Evolutionary conservation across 2,797 vertebrate species (phyloP).

Genomic region (Mormyrus hasselquistii): DNA sequence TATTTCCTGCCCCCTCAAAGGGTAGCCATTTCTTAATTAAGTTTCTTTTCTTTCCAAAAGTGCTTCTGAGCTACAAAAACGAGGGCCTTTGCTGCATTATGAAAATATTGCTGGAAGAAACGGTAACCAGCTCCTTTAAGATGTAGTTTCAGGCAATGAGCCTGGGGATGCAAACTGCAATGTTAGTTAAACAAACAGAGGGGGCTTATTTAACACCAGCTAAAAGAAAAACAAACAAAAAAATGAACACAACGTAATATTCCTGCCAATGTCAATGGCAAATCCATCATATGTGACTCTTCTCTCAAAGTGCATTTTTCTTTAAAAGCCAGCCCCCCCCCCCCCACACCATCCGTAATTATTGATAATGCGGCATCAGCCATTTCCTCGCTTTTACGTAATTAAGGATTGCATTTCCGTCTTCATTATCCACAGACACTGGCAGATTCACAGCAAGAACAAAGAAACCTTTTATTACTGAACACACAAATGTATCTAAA

Average conservation of each 20-base stretch:
- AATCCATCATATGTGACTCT: slow-evolving; percentile 23
- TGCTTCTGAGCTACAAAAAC: background rate
- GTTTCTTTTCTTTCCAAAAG: background rate
- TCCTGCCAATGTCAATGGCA: slow-evolving; percentile 24
- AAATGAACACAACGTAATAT: background rate
- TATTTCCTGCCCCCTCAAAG: background rate
- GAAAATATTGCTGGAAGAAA: background rate
- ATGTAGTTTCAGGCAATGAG: background rate
- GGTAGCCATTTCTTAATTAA: background rate
- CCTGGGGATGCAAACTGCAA: background rate
- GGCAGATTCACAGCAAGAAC: slow-evolving; percentile 15
- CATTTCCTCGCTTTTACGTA: slow-evolving; percentile 23
- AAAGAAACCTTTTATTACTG: slow-evolving; percentile 42
- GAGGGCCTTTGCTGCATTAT: background rate
- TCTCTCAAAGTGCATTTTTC: slow-evolving; percentile 23
- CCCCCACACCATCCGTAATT: slow-evolving; percentile 7
- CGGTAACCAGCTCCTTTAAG: background rate
- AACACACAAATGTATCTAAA: slow-evolving; percentile 3
- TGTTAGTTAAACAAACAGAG: background rate
- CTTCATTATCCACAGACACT: slow-evolving; percentile 22
- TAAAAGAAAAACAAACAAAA: slow-evolving; percentile 18
- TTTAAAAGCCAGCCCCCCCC: slow-evolving; percentile 21
- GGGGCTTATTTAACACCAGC: background rate
- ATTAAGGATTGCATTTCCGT: slow-evolving; percentile 26
- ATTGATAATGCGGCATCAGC: slow-evolving; percentile 18